Conservation (phyloP, 2,113 vertebrate species). For the Craseonycteris thonglongyai region DNA sequence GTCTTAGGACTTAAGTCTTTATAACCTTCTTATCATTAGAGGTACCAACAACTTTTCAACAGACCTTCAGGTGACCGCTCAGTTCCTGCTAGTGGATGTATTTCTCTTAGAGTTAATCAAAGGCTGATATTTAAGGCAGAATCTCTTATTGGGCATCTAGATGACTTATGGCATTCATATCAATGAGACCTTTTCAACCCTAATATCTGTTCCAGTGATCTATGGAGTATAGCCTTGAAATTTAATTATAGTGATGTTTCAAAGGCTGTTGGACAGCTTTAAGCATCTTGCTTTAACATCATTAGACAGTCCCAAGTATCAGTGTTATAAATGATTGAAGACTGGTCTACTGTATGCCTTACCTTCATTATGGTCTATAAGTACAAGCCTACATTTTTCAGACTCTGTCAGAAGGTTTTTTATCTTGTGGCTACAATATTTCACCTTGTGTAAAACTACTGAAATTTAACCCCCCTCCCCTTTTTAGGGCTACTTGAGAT, state of each 20-base stretch:
- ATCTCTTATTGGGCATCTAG: constrained; percentile 18
- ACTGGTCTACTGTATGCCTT: not conserved
- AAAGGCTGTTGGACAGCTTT: constrained; percentile 43
- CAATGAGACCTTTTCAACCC: constrained; percentile 60
- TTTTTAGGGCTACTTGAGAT: not conserved
- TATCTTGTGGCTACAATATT: constrained; percentile 3
- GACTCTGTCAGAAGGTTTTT: not conserved
- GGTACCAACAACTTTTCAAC: not conserved
- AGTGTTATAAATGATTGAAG: constrained; percentile 23
- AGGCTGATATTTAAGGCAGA: constrained; percentile 58
- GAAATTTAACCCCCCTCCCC: constrained; percentile 1
- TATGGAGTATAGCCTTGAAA: constrained; percentile 46
- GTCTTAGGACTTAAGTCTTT: not conserved
- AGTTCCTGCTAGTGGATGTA: not conserved
- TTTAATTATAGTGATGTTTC: constrained; percentile 56
- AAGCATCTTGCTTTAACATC: constrained; percentile 11
- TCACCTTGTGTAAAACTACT: not conserved
- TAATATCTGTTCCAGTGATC: constrained; percentile 44
- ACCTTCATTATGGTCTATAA: constrained; percentile 31
- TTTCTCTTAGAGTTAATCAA: constrained; percentile 53
- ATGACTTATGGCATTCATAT: constrained; percentile 48
- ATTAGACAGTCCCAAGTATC: constrained; percentile 42
- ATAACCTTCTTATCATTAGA: not conserved
- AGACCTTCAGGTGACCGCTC: not conserved
- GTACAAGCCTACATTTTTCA: not conserved